Percentiles rank a stretch among this genome's conserved stretches.
Evolutionary conservation across 1,140 invertebrate species (phyloP).

Genomic region (Neodiprion fabricii): DNA sequence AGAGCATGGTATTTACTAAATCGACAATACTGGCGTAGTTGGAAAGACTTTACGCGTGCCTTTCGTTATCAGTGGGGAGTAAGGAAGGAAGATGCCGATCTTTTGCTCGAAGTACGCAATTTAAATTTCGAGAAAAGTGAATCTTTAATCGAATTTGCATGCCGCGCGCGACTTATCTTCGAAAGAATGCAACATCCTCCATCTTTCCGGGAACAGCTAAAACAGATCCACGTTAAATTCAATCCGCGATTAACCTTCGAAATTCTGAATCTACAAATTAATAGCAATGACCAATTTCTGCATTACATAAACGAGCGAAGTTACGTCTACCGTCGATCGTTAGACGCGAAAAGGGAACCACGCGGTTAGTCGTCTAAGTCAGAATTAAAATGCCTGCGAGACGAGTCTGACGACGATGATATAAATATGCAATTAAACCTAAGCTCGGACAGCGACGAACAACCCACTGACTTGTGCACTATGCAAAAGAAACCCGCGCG

Average conservation of each 20-base stretch:
- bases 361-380: neutral
- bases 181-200: neutral
- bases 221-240: neutral
- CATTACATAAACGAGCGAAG: too few species aligned
- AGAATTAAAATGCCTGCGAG: constrained; percentile 9
- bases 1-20: constrained; percentile 24
- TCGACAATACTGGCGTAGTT: constrained; percentile 16
- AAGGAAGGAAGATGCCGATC: constrained; percentile 7
- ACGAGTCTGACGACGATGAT: neutral
- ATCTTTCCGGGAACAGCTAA: constrained; percentile 6
- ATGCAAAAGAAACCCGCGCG: constrained; percentile 8
- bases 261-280: neutral
- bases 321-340: too few species aligned
- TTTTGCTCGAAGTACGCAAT: constrained; percentile 13
- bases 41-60: constrained; percentile 21
- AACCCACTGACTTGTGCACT: constrained; percentile 8
- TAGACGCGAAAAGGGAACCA: too few species aligned
- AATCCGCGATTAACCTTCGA: constrained; percentile 13
- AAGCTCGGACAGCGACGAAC: neutral
- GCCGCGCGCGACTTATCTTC: constrained; percentile 3
- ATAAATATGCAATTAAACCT: neutral
- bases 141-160: constrained; percentile 10
- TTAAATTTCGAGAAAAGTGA: constrained; percentile 24
- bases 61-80: constrained; percentile 15
- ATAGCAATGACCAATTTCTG: too few species aligned